These are phyloP conservation scores for Aleadryas rufinucha DNA, from an alignment of 2,113 vertebrate genomes.

Conservation along the genomic window DNA sequence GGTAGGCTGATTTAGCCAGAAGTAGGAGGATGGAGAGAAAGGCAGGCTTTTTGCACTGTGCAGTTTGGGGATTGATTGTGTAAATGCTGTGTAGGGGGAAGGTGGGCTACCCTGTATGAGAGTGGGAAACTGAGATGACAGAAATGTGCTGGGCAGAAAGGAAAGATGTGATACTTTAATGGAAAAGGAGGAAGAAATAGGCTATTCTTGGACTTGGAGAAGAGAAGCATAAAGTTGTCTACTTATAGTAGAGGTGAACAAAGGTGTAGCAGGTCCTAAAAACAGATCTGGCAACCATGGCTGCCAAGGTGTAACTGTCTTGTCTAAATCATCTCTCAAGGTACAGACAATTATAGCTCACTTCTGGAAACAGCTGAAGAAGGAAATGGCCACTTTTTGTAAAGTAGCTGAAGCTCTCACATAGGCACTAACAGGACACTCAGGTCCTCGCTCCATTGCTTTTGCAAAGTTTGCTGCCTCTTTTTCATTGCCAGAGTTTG, in stretches of 20 bases:
- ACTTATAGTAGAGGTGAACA: background rate
- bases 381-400: background rate
- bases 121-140: background rate
- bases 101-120: background rate
- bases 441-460: background rate
- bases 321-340: background rate
- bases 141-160: background rate
- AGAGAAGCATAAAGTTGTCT: background rate
- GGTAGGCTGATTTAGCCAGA: background rate
- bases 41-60: background rate
- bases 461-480: background rate
- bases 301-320: background rate
- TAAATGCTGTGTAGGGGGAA: background rate
- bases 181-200: background rate
- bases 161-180: background rate
- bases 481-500: background rate
- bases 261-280: background rate
- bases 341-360: background rate
- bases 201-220: background rate
- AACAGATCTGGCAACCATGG: background rate
- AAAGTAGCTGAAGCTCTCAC: background rate
- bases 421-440: background rate
- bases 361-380: background rate
- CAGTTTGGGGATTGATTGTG: fast-evolving
- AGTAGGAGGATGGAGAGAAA: background rate